Base-by-base conservation (phyloP, 1,140 invertebrate species). In the Acromyrmex echinatior region DNA sequence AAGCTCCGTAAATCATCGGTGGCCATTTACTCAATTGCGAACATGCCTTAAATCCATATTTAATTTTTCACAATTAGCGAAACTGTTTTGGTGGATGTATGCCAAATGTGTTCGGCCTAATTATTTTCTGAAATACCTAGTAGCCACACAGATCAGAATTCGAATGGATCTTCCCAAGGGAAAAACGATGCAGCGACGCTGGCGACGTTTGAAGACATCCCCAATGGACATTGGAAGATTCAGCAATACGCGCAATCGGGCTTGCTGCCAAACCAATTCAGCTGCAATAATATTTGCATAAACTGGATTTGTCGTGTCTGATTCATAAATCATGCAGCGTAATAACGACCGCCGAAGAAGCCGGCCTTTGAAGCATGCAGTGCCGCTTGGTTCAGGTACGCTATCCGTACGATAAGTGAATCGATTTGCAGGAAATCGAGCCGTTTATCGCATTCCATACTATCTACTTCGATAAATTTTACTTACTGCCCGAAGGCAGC, bases 281-380 rank as follows among this genome's bases (percentile, higher is more conserved):
- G 92, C 90, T 91, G 92, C 92, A 93, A 93, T 94, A 94, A 94
- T 93, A 94, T 94, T 94, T 94, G 91, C 94, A 94, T 94, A 94
- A 93, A 94, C 92, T 91, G 90, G 89, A 91, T 92, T 92, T 89
- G 89, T 88, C 87, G 90, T 92, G 87, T 87, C 88, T 74, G 82
- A 31, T 74, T 79, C 71, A 92, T 94, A 92, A 94, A 94, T 94
- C 93, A 94, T 28, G 31, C n/a, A 45, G 76, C 31, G 12, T 21
- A 80, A 80, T 70, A 81, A 81, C n/a, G 86, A 84, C 87, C 63
- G 18, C 5, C 7, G 70, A 62, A 62, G 39, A 74, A 53, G 28
- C 45, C n/a, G 25, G 56, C 45, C 45, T 76, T 63, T 63, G 70
- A 77, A 35, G 56, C 39, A 31, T 65, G 58, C n/a, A 28, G 70